A percentile compares a stretch with the other conserved stretches of the same genome.
Conservation (phyloP, 1,140 invertebrate species). For the Drosophila miranda region DNA sequence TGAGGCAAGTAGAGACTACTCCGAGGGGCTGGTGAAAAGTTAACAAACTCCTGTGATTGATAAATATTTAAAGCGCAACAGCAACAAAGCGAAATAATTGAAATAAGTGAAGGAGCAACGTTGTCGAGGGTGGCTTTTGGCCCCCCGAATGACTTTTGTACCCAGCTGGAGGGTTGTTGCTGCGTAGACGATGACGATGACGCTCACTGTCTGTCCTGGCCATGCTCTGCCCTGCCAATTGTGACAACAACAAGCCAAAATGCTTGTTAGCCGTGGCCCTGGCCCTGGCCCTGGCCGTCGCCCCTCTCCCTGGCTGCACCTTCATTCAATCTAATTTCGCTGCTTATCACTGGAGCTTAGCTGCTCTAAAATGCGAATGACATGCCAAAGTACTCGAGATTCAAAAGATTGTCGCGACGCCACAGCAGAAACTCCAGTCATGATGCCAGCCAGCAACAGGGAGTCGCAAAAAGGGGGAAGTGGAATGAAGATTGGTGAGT, state of each 20-base stretch:
- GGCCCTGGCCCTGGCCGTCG: not conserved
- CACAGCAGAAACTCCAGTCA: conserved; percentile 9
- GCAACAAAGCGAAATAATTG: conserved; percentile 80
- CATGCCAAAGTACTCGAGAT: conserved; percentile 78
- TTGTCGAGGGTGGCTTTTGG: conserved; percentile 41
- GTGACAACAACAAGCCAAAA: conserved; percentile 64
- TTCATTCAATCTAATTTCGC: conserved; percentile 78
- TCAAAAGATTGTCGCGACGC: conserved; percentile 65
- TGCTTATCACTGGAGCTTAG: conserved; percentile 78
- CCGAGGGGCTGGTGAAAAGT: conserved; percentile 23
- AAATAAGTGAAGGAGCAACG: conserved; percentile 66
- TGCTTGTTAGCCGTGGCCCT: conserved; percentile 49
- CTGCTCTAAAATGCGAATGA: conserved; percentile 79
- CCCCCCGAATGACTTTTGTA: not conserved
- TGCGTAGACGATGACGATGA: not conserved
- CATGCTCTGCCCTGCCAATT: conserved; percentile 36
- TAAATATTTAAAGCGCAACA: conserved; percentile 80
- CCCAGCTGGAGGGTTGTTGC: conserved; percentile 12
- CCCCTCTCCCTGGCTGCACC: conserved; percentile 39
- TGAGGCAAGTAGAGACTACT: too few species aligned
- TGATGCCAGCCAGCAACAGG: conserved; percentile 17
- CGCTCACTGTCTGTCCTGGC: not conserved
- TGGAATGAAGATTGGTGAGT: not conserved
- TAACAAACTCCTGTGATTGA: conserved; percentile 75
- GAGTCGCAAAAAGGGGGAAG: not conserved